Conservation (phyloP, 2,888 invertebrate genomes). For the Tipula helvola region DNA sequence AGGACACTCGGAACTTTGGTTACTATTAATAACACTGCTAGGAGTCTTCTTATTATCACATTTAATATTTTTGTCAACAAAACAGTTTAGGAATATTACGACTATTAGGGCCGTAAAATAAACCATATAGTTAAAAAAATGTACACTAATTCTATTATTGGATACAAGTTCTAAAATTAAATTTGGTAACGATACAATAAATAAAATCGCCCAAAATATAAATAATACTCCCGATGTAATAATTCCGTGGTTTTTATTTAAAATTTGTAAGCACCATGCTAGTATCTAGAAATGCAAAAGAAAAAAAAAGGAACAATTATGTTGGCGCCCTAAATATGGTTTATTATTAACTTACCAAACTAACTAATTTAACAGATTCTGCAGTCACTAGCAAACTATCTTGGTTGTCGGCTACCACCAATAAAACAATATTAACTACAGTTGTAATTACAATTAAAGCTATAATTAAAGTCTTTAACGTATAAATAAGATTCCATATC, state of each 20-base stretch:
- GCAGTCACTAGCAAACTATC: background rate
- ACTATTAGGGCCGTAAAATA: background rate
- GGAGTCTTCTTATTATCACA: background rate
- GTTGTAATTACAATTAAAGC: background rate
- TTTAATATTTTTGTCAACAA: slow-evolving; percentile 4
- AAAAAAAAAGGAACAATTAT: background rate
- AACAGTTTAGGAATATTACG: background rate
- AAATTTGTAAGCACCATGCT: background rate
- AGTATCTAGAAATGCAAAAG: background rate
- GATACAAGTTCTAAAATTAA: background rate
- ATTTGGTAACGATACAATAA: background rate
- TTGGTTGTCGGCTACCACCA: background rate
- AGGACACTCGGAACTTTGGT: slow-evolving; percentile 39
- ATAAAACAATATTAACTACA: background rate
- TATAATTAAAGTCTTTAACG: background rate
- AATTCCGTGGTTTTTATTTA: slow-evolving; percentile 6
- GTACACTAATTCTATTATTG: background rate
- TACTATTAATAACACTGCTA: background rate
- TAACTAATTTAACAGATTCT: background rate
- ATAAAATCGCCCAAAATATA: background rate
- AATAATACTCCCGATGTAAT: slow-evolving; percentile 8
- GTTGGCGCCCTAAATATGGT: background rate
- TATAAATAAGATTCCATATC: background rate
- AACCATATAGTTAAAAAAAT: background rate
- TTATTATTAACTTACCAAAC: background rate